A percentile compares a stretch with the other conserved stretches of the same genome.
Conservation (phyloP, 2,113 vertebrate genomes). For the Scatophagus argus region DNA sequence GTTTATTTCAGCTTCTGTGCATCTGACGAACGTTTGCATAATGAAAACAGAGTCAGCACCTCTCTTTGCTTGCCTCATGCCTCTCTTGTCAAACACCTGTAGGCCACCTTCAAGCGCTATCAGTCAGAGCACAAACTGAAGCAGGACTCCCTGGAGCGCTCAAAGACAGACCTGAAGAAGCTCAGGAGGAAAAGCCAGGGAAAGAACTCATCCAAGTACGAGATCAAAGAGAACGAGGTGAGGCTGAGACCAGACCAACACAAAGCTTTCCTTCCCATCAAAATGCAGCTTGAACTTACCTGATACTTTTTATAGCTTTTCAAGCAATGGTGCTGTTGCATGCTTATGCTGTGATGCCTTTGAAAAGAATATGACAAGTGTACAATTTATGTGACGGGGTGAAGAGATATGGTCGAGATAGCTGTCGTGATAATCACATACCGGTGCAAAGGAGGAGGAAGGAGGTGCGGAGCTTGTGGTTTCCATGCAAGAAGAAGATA, state of each 20-base stretch:
- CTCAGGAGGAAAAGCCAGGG: constrained; percentile 95
- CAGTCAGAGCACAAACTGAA: constrained; percentile 93
- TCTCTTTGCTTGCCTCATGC: not conserved
- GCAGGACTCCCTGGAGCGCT: constrained; percentile 93
- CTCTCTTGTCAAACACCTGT: constrained; percentile 27
- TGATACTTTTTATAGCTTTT: not conserved
- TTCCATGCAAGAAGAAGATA: not conserved
- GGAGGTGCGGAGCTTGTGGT: not conserved
- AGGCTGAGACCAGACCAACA: constrained; percentile 47
- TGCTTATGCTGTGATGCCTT: not conserved
- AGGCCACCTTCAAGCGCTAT: constrained; percentile 97
- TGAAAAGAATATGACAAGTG: constrained; percentile 9
- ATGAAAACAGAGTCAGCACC: not conserved
- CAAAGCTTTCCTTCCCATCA: not conserved
- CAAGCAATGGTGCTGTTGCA: not conserved
- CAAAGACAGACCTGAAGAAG: constrained; percentile 95
- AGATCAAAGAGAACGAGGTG: constrained; percentile 94
- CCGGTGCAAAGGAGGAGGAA: not conserved
- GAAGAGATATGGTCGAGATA: not conserved
- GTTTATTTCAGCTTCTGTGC: not conserved
- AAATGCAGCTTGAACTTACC: not conserved
- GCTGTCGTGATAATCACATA: constrained; percentile 10
- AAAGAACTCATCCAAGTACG: constrained; percentile 90
- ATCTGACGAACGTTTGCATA: not conserved
- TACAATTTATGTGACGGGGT: constrained; percentile 10